phyloP scores from a whole-genome alignment of 2,113 vertebrate genomes.

The Gulo gulo region DNA sequence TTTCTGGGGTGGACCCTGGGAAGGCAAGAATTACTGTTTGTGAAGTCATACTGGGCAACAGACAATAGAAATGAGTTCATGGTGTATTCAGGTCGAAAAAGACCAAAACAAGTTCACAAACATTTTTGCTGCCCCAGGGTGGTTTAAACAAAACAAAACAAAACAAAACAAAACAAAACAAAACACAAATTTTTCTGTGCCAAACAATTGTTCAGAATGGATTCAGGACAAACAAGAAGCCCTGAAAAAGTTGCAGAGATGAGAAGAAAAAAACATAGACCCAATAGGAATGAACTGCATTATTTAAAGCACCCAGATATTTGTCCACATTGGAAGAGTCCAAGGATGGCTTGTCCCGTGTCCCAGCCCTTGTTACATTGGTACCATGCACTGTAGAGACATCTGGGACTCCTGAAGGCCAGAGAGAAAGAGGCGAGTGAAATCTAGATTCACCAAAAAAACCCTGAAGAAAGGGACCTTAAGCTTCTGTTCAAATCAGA shows the following conservation, averaged over 20 bases:
- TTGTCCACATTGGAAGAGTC: neutral
- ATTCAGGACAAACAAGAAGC: neutral
- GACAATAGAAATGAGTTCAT: neutral
- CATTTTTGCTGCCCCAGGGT: neutral
- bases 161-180: neutral
- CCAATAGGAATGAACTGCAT: neutral
- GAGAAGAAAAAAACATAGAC: neutral
- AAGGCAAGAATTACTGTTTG: neutral
- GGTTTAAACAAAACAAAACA: neutral
- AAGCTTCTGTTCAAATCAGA: neutral
- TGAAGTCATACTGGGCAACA: neutral
- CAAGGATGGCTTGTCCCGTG: neutral
- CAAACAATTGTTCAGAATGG: neutral
- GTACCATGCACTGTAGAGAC: rapidly evolving
- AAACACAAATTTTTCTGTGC: too few species aligned
- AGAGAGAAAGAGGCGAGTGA: neutral
- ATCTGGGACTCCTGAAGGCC: neutral
- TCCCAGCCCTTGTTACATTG: rapidly evolving
- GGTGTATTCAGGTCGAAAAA: neutral
- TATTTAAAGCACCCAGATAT: neutral
- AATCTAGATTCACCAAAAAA: neutral
- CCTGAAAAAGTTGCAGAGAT: neutral
- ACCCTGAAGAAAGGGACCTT: neutral
- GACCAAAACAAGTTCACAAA: neutral
- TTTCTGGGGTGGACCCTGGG: neutral